Percentiles rank a stretch among this genome's conserved stretches.
Evolutionary conservation across 2,888 invertebrate genomes (phyloP).

Genomic region (Oxystoma pomonae): DNA sequence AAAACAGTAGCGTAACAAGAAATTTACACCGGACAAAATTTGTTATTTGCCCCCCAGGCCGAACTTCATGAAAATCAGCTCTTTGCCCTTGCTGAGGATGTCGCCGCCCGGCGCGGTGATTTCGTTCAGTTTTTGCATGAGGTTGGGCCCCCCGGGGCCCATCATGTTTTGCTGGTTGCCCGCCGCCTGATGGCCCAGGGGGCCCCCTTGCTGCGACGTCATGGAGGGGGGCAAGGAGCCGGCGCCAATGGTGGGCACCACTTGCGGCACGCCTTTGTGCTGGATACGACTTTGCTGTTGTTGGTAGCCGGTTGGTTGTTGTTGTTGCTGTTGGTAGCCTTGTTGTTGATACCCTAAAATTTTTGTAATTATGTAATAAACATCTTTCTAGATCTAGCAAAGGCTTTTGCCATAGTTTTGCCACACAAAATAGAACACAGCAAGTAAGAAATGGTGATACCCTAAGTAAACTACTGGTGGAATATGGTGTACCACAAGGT

Average conservation of each 20-base stretch:
- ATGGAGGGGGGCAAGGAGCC: background rate
- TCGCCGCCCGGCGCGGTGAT: slow-evolving; percentile 87
- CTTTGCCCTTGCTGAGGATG: slow-evolving; percentile 88
- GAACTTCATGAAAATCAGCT: slow-evolving; percentile 92
- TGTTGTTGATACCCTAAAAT: slow-evolving; percentile 24
- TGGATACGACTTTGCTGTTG: slow-evolving; percentile 34
- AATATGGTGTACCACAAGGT: no score
- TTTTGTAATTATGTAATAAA: no score
- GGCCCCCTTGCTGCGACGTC: slow-evolving; percentile 50
- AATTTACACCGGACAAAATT: slow-evolving; percentile 14
- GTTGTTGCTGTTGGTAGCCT: slow-evolving; percentile 36
- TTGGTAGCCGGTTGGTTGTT: slow-evolving; percentile 23
- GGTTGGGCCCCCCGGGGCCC: slow-evolving; percentile 59
- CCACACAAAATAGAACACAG: no score
- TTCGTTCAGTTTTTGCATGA: slow-evolving; percentile 87
- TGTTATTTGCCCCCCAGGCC: slow-evolving; percentile 68
- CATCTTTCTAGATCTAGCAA: no score
- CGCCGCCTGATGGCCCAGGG: slow-evolving; percentile 46
- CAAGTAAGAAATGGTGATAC: no score
- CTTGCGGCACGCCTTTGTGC: slow-evolving; percentile 46
- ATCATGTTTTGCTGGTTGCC: slow-evolving; percentile 47
- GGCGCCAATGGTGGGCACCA: slow-evolving; percentile 44
- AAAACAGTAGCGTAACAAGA: slow-evolving; percentile 25
- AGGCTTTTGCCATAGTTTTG: no score
- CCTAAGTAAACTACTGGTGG: no score